Percentiles rank a stretch among this genome's conserved stretches.
Conservation (phyloP, 1,140 invertebrate species). For the Littorina saxatilis region DNA sequence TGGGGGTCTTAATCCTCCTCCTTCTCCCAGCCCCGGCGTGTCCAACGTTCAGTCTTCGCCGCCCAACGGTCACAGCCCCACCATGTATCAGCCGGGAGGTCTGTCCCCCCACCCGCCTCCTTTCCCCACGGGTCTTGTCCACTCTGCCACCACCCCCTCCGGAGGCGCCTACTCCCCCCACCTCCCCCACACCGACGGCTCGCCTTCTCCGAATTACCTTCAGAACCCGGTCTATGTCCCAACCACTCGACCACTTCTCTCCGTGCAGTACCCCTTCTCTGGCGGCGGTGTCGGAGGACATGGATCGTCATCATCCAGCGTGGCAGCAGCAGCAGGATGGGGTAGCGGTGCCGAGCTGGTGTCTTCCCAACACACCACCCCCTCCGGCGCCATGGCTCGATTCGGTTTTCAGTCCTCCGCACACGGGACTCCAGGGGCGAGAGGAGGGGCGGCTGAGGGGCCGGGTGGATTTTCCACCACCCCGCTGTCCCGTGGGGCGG, state of each 20-base stretch:
- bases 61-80: neutral
- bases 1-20: neutral
- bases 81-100: slow-evolving; percentile 1
- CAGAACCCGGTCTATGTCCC: slow-evolving; percentile 71
- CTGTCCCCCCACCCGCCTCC: neutral
- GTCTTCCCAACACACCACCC: slow-evolving; percentile 46
- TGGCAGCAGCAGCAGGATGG: slow-evolving; percentile 61
- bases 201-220: slow-evolving; percentile 58
- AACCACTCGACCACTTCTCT: slow-evolving; percentile 64
- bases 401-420: slow-evolving; percentile 62
- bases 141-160: slow-evolving; percentile 22
- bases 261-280: slow-evolving; percentile 62
- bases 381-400: slow-evolving; percentile 58
- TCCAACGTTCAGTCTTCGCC: neutral
- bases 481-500: slow-evolving; percentile 52
- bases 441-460: slow-evolving; percentile 38
- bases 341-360: slow-evolving; percentile 49
- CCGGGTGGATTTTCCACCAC: slow-evolving; percentile 40
- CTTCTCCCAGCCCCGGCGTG: neutral
- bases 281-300: slow-evolving; percentile 44
- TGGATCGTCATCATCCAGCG: slow-evolving; percentile 45
- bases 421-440: slow-evolving; percentile 36
- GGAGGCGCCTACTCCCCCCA: slow-evolving; percentile 38
- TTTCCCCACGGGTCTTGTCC: slow-evolving; percentile 4
- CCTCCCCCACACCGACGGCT: slow-evolving; percentile 26